Evolutionary conservation across 1,140 invertebrate species (phyloP), one percentile per base, ranked within the genome.

Genomic region (Heliconius hewitsoni): DNA sequence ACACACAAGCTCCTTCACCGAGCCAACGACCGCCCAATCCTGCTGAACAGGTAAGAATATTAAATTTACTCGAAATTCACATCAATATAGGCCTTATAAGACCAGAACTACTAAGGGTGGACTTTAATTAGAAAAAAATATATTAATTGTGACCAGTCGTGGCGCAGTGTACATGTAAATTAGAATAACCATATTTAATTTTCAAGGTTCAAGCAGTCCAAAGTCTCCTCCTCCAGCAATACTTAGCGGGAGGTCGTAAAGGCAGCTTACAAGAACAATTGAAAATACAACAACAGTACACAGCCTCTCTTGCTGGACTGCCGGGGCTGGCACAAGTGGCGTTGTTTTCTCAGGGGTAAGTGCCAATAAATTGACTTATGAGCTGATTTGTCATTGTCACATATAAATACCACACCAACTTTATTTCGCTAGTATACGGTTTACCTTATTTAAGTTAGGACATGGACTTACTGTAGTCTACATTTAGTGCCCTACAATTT

Each of bases 241-340:
- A 95, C 73, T 77, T 95, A 2, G 90, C 92, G 23, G 90, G 91
- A 6, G 91, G 91, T 13, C 87, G 93, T 1, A 95, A 94, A 73
- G 88, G 90, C 3, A 91, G 87, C 71, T 87, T 95, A 0, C 94
- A 95, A 73, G 94, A 95, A n/a, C 94, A 94, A 77, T 74, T 95
- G 52, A 94, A 95, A 76, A 94, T 94, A 88, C 94, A 95, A 60
- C 94, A 95, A 60, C 92, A 94, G 55, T 93, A 93, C 52, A 93
- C 90, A 0, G 91, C 92, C 0, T 94, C 90, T 0, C 76, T 94
- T 19, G 90, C 93, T 39, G 93, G 91, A 8, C 83, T 95, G 30
- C 93, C 93, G 19, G 93, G 93, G 66, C 81, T 94, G 52, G 92
- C 91, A 11, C 94, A 95, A 86, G 91, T 95, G 37, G 94, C 94